Evolutionary conservation across 2,888 invertebrate genomes (phyloP), one percentile per base, ranked within the genome.

Genomic region (Horisme vitalbata): DNA sequence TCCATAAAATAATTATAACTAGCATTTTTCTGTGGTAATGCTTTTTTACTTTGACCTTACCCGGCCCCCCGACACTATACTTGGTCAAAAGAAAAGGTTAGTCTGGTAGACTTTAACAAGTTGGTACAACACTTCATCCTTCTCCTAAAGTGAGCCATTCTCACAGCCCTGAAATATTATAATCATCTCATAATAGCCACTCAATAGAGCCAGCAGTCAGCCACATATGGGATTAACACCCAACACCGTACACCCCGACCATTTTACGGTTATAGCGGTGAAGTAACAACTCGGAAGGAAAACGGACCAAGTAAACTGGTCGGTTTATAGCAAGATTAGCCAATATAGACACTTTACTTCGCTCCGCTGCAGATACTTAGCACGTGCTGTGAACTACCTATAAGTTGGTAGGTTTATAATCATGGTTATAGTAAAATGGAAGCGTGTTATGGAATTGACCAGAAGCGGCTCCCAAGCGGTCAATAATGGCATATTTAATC

Each of bases 241-340:
- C 56, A 58, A 57, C 62, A 5, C 26, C 58, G 59, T 59, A 55
- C 36, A 50, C 71, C 63, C 68, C 71, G 62, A 52, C 65, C 73
- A 73, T 66, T 79, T 79, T 79, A 80, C 67, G 75, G 63, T 79
- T 77, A 79, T 78, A 65, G 66, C 68, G 61, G 61, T 68, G 71
- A 75, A 74, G 70, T 76, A 69, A 72, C 70, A 64, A 64, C 61
- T 62, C 61, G 62, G 63, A 58, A 31, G 39, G 52, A 34, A 35
- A 54, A 45, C 41, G 37, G 51, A 57, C 56, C 57, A 55, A 56
- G 61, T 60, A 50, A 52, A 60, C 63, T 57, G 55, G 59, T 55
- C 57, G 67, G 61, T 72, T 69, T 68, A 71, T 69, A 63, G 65
- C 63, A 51, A 68, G 73, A 72, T 69, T 68, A 66, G 61, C 46